Evolutionary conservation across 1,140 invertebrate genomes (phyloP), one percentile per base, ranked within the genome.

Genomic region (Thalassaphorura encarpata): DNA sequence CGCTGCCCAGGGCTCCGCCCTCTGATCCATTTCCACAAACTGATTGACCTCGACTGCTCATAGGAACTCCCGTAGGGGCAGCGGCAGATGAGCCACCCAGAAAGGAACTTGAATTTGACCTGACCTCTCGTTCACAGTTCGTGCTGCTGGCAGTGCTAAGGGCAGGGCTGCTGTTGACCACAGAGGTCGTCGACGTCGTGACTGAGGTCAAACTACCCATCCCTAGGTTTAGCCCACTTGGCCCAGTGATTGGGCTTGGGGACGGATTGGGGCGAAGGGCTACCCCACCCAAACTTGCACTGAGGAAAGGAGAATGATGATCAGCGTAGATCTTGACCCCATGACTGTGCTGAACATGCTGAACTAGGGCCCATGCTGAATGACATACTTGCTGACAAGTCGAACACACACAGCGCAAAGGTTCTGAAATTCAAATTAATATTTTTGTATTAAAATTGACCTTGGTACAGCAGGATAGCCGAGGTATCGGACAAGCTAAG

Each of bases 241-340:
- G n/a, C n/a, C n/a, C n/a, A n/a, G n/a, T n/a, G n/a, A n/a, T n/a
- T n/a, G n/a, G n/a, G n/a, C n/a, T n/a, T n/a, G n/a, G n/a, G n/a
- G n/a, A n/a, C n/a, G n/a, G n/a, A n/a, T n/a, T n/a, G n/a, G n/a
- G n/a, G n/a, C n/a, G n/a, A n/a, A n/a, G n/a, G n/a, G 15, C 42
- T 21, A 45, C 42, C 21, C 6, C 6, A 18, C 15, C 18, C 15
- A 23, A n/a, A 18, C 6, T 21, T 18, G 29, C 43, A 27, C n/a
- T 42, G 43, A 51, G 13, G 58, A 55, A 4, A n/a, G 64, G 56
- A 19, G 57, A 49, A 50, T 28, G 56, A 42, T 27, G 49, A 26
- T 89, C 85, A 26, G 86, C 79, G 73, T 94, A 97, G 63, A 97
- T 89, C 70, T 92, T 88, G 56, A 95, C 83, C 19, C 92, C 92